Evolutionary conservation across 1,140 invertebrate species (phyloP), one percentile per base, ranked within the genome.

Genomic region (Venturia canescens): DNA sequence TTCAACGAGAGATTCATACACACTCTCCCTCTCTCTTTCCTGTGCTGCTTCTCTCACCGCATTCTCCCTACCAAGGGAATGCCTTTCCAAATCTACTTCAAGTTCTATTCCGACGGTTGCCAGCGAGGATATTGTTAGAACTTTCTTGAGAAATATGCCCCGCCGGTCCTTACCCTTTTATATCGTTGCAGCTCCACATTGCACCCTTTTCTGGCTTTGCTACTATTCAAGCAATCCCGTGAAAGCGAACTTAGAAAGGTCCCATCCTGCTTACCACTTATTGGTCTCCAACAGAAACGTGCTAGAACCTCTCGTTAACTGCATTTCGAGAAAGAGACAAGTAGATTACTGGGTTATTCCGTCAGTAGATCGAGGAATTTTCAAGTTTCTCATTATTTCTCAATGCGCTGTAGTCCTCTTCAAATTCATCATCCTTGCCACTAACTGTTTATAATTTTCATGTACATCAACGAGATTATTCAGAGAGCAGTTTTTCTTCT

Each of bases 111-210:
- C 21, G 66, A 16, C 79, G 80, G 82, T 79, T 80, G 75, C 84
- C 79, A 83, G 83, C 77, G 79, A 70, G 76, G 85, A 86, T 86
- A 86, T 86, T 86, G 85, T 86, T 86, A 82, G 85, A 86, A 86
- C 85, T 86, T 86, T 86, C 85, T 82, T 86, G 85, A 81, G 83
- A 86, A 80, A 84, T 86, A 86, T 84, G 83, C 83, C 80, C 66
- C 81, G 81, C 80, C 69, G 77, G 79, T 50, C 76, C n/a, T 48
- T 57, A 48, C 63, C 79, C 44, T 60, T 80, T 60, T 70, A 71
- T 76, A 60, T 18, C 13, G 15, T 76, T 21, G 27, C 74, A 26
- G 71, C 31, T n/a, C 15, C 63, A 26, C 18, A 27, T 63, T n/a
- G 26, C 3, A 11, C 74, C 26, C 53, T 76, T 53, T 60, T 76